Base-by-base conservation (phyloP, 2,888 invertebrate species). In the Cabera pusaria region DNA sequence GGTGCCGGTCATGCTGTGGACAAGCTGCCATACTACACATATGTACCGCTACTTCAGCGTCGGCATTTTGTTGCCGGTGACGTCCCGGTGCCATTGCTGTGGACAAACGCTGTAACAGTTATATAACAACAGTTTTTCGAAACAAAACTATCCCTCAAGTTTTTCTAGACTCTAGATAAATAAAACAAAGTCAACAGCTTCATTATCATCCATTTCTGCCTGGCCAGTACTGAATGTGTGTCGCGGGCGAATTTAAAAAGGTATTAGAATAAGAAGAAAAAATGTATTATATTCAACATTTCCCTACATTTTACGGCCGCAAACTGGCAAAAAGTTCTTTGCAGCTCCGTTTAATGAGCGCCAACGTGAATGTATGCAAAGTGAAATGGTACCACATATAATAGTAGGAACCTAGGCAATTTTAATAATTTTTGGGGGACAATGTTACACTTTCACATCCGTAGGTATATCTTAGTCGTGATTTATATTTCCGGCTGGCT, bases 331-430 rank as follows among this genome's bases (percentile, higher is more conserved):
- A 72, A 73, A 78, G 69, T 76, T 70, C 61, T 65, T 68, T 61
- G 59, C 65, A 59, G 66, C 58, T 55, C 55, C 61, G 59, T 68
- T 71, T 78, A 75, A 79, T 78, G 78, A 76, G 76, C 56, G 63
- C 61, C 59, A 52, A 59, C 63, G 64, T 45, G 65, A 64, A 66
- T 63, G 60, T 69, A 67, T 64, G 66, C 60, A 56, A 48, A 56
- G 62, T 53, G 34, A 61, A 65, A 69, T 55, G 59, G 37, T 43
- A 35, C 14, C 14, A 56, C 56, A 39, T 56, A 64, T 6, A 19
- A 50, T 7, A 36, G 19, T 58, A 5, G 12, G 58, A 39, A 51
- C 43, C 26, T 52, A 5, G 24, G 21, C 4, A 1, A 32, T 2
- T 14, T 14, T 14, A n/a, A 3, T 14, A 27, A 21, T 33, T 10